Base-by-base conservation (phyloP, 2,113 vertebrate genomes). In the Pachyramphus minor region DNA sequence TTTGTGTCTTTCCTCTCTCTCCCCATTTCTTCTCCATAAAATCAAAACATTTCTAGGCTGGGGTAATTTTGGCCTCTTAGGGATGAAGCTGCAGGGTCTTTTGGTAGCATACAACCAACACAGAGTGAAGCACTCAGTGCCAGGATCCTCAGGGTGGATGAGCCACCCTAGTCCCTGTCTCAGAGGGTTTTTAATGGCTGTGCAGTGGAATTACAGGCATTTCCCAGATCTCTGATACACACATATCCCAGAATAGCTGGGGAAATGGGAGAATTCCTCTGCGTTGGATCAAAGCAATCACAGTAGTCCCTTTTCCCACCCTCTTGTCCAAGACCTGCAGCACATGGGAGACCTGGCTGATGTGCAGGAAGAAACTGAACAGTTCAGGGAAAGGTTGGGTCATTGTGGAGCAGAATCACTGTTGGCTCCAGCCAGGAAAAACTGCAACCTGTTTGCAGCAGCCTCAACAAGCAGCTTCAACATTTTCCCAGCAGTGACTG, bases 291-390 rank as follows among this genome's bases (percentile, higher is more conserved):
- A 60, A 63, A 88, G 55, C 9, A 64, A 25, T 63, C 20, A 47
- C 8, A 45, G 52, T 10, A 10, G 12, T 62, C 23, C 23, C 13
- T 71, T 83, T 83, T 44, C 37, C 56, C 10, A 30, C 52, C 52
- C 39, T 75, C 53, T 72, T 52, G 49, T 37, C 24, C 41, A 37
- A 73, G 2, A 6, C 11, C 23, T 79, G 50, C 77, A 99, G 99
- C 98, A 99, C 86, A 94, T 96, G 5, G 94, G 93, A 84, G 98
- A 99, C 63, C 84, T 99, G 85, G 95, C 93, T n/a, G 30, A 63
- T 80, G 85, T 99, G 52, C 84, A 98, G 92, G 95, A 98, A 73
- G 87, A 98, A 49, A 97, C 93, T 3, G 89, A 97, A 50, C 80
- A 78, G 47, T 99, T 98, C 98, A 98, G 91, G 86, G 91, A 94